Conservation (phyloP, 2,113 vertebrate species). For the Hystrix cristata region DNA sequence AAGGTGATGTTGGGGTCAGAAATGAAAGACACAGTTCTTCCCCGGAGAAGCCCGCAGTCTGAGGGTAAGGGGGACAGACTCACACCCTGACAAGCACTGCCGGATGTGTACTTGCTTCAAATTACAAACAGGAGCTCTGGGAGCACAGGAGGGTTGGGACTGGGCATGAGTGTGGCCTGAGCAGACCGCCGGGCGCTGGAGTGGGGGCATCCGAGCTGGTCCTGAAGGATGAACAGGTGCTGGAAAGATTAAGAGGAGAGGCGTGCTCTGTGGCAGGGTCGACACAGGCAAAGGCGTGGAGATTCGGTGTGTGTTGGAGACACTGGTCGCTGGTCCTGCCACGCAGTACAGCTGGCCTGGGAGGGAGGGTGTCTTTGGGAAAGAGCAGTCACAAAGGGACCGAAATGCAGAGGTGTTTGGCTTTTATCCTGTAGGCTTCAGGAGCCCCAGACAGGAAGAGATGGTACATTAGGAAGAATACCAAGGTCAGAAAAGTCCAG, state of each 20-base stretch:
- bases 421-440: neutral
- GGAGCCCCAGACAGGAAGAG: neutral
- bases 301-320: neutral
- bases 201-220: neutral
- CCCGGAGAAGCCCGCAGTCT: neutral
- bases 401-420: neutral
- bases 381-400: neutral
- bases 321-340: accelerated
- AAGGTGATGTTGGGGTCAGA: neutral
- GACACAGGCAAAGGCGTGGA: neutral
- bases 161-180: neutral
- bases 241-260: neutral
- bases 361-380: neutral
- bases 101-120: neutral
- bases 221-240: neutral
- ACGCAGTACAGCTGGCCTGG: too few relatives aligned
- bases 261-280: neutral
- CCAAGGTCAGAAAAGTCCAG: neutral
- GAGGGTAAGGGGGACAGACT: neutral
- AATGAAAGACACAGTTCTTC: neutral
- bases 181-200: neutral
- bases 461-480: neutral
- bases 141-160: neutral
- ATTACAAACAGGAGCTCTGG: neutral
- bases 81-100: neutral